phyloP scores from a whole-genome alignment of 2,113 vertebrate species.

The Chaetops frenatus region DNA sequence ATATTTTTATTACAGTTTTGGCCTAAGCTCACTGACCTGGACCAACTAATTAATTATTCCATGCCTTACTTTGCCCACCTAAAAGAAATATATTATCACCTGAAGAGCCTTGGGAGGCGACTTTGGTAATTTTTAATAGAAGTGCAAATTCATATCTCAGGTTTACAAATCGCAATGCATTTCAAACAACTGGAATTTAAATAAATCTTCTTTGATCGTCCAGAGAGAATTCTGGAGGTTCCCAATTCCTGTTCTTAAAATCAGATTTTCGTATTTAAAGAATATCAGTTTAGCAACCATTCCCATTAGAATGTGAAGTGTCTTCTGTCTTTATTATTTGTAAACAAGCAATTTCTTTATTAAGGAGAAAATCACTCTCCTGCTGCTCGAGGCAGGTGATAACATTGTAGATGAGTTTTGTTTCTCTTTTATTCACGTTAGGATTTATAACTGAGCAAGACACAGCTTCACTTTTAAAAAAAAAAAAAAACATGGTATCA shows the following conservation, averaged over 20 bases:
- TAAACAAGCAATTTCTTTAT: neutral
- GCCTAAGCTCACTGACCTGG: neutral
- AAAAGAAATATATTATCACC: neutral
- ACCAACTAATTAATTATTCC: neutral
- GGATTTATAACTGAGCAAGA: neutral
- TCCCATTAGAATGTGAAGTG: neutral
- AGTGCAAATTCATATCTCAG: neutral
- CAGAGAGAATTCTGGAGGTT: neutral
- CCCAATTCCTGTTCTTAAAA: neutral
- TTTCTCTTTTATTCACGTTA: neutral
- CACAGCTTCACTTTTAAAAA: neutral
- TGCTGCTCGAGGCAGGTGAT: neutral
- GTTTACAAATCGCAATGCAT: neutral
- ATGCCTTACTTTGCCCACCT: neutral
- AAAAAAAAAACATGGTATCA: neutral
- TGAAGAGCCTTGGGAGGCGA: neutral
- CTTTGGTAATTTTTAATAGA: slow-evolving; percentile 5
- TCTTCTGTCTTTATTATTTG: neutral
- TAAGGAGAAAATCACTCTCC: neutral
- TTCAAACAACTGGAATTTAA: slow-evolving; percentile 21
- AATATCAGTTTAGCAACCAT: neutral
- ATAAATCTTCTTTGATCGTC: neutral
- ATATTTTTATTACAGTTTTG: neutral
- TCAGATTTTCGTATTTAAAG: neutral
- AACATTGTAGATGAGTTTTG: neutral